Evolutionary conservation across 2,888 invertebrate species (phyloP), one percentile per base, ranked within the genome.

Genomic region (Boloria euphrosyne): DNA sequence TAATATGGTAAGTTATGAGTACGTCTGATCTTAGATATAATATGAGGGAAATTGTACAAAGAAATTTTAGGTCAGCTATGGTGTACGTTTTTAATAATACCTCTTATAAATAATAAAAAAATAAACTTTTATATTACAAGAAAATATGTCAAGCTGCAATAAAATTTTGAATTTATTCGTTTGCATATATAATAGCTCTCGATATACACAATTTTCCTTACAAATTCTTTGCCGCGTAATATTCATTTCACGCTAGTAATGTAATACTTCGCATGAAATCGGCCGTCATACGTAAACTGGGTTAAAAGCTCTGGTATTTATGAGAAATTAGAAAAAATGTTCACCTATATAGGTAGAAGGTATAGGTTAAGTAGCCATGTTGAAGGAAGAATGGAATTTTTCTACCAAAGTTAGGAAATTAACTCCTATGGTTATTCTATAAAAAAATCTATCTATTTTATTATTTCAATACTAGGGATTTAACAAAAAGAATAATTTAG

Each of bases 1-100:
- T 66, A 74, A 74, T 66, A 86, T 85, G 91, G 91, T 91, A 77
- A 88, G 90, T 83, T 58, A 17, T 2, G 43, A 16, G 14, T 58
- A 10, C 4, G 14, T 7, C 6, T 31, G 22, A 44, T 5, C 14
- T 2, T 46, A 17, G 17, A 46, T 38, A 38, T 38, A 38, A 38
- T 7, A 38, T 38, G 31, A 10, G 31, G 31, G 31, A 10, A 38
- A 38, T 7, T 7, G 7, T 10, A 38, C 2, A 38, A 10, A 38
- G 31, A 38, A 38, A 38, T 10, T 38, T 38, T 38, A 38, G 7
- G 7, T 38, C 31, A 10, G 31, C 31, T 7, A 0, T 31, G 31
- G 31, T 31, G 31, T 31, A 10, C 10, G 31, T 38, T 38, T 7
- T 10, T 38, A 38, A 38, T 38, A 0, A 38, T 2, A 38, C 10